Percentiles rank a stretch among this genome's conserved stretches.
Conservation (phyloP, 2,797 vertebrate species). For the Characodon lateralis region DNA sequence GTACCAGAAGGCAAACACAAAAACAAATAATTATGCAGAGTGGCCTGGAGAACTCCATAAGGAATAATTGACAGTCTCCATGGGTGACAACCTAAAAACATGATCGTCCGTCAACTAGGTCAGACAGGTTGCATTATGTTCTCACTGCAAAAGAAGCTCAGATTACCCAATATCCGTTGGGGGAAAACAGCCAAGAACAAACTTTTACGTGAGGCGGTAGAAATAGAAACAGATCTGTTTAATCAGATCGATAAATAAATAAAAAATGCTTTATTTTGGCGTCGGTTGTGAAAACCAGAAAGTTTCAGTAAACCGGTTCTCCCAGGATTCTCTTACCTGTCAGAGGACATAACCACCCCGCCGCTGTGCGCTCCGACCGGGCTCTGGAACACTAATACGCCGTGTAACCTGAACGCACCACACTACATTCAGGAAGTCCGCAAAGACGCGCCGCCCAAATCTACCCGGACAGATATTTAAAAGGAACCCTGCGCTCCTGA, state of each 20-base stretch:
- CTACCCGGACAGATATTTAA: slow-evolving; percentile 2
- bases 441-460: slow-evolving; percentile 45
- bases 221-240: background rate
- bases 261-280: background rate
- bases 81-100: slow-evolving; percentile 14
- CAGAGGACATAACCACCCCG: slow-evolving; percentile 16
- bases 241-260: background rate
- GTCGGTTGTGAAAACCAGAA: background rate
- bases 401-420: slow-evolving; percentile 24
- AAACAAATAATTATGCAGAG: background rate
- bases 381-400: slow-evolving; percentile 1
- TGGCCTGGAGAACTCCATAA: slow-evolving; percentile 13
- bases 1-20: background rate
- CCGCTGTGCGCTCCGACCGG: slow-evolving; percentile 21
- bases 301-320: background rate
- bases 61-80: slow-evolving; percentile 9
- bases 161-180: background rate
- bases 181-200: background rate
- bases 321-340: slow-evolving; percentile 48
- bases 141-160: background rate
- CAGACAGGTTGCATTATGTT: slow-evolving; percentile 13
- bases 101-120: background rate
- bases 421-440: slow-evolving; percentile 66
- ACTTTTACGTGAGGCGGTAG: background rate
- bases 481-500: background rate